Percentiles rank a stretch among this genome's conserved stretches.
Evolutionary conservation across 2,888 invertebrate genomes (phyloP).

Genomic region (Corbicula japonica): DNA sequence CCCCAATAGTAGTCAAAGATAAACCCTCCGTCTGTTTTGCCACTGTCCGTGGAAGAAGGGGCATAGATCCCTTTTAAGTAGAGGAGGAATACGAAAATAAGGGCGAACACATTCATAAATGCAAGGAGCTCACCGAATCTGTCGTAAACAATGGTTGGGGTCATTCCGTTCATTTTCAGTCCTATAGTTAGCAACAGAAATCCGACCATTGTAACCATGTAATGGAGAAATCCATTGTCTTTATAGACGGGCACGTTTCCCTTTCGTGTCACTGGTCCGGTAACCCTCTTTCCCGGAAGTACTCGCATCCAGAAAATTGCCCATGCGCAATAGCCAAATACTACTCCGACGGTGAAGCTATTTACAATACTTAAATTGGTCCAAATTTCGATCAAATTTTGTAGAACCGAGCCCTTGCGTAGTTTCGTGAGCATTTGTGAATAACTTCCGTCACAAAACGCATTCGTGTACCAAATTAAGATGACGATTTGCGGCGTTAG

Average conservation of each 20-base stretch:
- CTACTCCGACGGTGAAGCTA: constrained; percentile 72
- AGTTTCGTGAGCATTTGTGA: constrained; percentile 63
- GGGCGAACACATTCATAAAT: constrained; percentile 87
- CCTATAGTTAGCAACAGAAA: constrained; percentile 82
- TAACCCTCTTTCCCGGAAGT: constrained; percentile 85
- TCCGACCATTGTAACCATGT: constrained; percentile 85
- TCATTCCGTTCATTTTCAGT: constrained; percentile 82
- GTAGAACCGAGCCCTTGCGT: constrained; percentile 64
- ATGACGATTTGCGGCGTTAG: constrained; percentile 81
- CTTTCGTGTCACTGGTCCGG: constrained; percentile 87
- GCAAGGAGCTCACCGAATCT: constrained; percentile 87
- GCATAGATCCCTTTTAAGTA: constrained; percentile 85
- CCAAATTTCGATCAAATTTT: constrained; percentile 81
- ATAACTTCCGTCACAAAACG: constrained; percentile 79
- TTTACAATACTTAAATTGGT: constrained; percentile 75
- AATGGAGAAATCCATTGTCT: constrained; percentile 88
- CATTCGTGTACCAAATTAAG: constrained; percentile 78
- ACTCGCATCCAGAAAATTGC: constrained; percentile 87
- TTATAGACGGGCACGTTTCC: constrained; percentile 87
- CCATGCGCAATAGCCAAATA: constrained; percentile 85
- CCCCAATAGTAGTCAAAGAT: constrained; percentile 89
- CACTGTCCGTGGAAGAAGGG: constrained; percentile 85
- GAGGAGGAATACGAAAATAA: constrained; percentile 86
- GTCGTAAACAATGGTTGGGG: constrained; percentile 86
- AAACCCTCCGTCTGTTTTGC: constrained; percentile 86